Conservation (phyloP, 2,113 vertebrate genomes). For the Sapayoa aenigma region DNA sequence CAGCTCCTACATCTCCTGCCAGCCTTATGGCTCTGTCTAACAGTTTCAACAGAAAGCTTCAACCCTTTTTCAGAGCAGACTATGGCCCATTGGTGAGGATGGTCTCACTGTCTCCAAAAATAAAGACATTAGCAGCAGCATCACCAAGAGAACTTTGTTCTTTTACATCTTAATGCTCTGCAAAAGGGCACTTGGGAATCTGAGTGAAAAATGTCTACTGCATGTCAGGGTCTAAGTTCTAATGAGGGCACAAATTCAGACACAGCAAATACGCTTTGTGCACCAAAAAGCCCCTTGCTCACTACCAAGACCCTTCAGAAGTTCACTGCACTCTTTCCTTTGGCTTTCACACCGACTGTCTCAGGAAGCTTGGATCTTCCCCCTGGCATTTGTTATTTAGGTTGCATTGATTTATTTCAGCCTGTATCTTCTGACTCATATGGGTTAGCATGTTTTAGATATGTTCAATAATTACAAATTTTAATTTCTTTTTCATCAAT, state of each 20-base stretch:
- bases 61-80: not conserved
- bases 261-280: not conserved
- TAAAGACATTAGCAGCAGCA: not conserved
- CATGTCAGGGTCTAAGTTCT: not conserved
- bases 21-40: not conserved
- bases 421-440: not conserved
- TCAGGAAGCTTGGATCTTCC: not conserved
- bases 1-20: not conserved
- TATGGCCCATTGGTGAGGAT: not conserved
- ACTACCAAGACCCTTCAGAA: not conserved
- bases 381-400: not conserved
- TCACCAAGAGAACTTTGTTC: not conserved
- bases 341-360: not conserved
- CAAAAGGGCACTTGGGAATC: accelerated
- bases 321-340: not conserved
- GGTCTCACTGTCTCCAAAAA: not conserved
- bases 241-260: not conserved
- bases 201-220: not conserved
- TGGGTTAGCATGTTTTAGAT: not conserved
- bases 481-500: not conserved
- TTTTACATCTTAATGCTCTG: not conserved
- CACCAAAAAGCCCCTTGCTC: not conserved
- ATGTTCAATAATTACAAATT: not conserved
- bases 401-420: not conserved
- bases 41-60: not conserved